Percentiles rank a stretch among this genome's conserved stretches.
phyloP scores from a whole-genome alignment of 2,113 vertebrate species.

The Rissa tridactyla region DNA sequence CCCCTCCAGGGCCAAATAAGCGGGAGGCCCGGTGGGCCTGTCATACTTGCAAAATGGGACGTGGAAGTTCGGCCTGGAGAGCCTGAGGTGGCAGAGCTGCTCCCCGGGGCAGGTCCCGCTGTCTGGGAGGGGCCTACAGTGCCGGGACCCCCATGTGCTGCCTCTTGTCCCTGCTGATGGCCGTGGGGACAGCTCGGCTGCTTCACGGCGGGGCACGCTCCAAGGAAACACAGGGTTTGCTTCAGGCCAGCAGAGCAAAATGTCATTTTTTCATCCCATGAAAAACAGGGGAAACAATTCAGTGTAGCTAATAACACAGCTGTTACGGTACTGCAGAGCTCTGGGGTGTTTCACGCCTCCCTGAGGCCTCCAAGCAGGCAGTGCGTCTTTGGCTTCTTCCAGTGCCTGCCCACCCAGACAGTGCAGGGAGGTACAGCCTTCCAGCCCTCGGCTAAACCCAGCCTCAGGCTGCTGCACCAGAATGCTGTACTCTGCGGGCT shows the following conservation, averaged over 20 bases:
- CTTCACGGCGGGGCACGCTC: accelerated
- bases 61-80: accelerated
- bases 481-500: accelerated
- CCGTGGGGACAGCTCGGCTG: accelerated
- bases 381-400: accelerated
- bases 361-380: neutral
- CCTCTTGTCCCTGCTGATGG: neutral
- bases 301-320: too few relatives aligned
- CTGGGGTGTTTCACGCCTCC: accelerated
- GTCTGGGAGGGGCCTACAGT: neutral
- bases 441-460: neutral
- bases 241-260: neutral
- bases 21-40: neutral
- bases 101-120: too few relatives aligned
- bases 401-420: neutral
- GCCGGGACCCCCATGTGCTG: neutral
- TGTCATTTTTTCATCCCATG: accelerated
- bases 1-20: accelerated
- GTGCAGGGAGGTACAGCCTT: accelerated
- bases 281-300: accelerated
- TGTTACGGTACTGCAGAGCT: accelerated
- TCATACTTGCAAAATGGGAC: accelerated
- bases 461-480: neutral
- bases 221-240: neutral
- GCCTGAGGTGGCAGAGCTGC: neutral